Conservation (phyloP, 2,888 invertebrate species). For the Myathropa florea region DNA sequence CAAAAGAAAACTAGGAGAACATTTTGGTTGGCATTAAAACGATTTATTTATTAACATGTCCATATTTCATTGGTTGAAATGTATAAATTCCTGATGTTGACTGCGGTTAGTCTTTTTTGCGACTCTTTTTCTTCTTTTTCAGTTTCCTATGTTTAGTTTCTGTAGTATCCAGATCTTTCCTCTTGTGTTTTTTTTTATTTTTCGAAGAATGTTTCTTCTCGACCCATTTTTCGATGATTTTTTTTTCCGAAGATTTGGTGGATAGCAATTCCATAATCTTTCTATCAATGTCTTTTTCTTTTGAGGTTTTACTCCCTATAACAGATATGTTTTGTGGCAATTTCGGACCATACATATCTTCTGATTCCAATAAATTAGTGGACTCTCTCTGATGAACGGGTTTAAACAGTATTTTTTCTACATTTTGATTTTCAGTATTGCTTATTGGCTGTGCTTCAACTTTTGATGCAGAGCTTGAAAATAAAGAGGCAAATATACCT, state of each 20-base stretch:
- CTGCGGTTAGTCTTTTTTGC: conserved; percentile 49
- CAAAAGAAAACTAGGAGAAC: no score
- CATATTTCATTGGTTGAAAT: background rate
- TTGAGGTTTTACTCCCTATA: conserved; percentile 52
- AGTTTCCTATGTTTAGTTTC: conserved; percentile 69
- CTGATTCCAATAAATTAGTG: conserved; percentile 25
- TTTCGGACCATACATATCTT: conserved; percentile 75
- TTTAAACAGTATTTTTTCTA: conserved; percentile 74
- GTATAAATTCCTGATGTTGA: background rate
- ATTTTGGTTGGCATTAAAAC: background rate
- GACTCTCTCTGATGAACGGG: conserved; percentile 72
- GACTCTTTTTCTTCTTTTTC: conserved; percentile 68
- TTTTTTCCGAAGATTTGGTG: conserved; percentile 17
- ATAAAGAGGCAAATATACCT: conserved; percentile 84
- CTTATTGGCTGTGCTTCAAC: background rate
- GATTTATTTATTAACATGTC: background rate
- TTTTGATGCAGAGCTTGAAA: conserved; percentile 65
- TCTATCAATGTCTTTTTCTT: conserved; percentile 72
- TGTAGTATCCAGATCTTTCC: conserved; percentile 53
- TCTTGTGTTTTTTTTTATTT: conserved; percentile 37
- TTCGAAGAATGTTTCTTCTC: conserved; percentile 67
- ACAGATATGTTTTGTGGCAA: conserved; percentile 68
- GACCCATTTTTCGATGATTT: conserved; percentile 74
- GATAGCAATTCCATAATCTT: conserved; percentile 73
- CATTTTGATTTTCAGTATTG: background rate